Evolutionary conservation across 2,888 invertebrate genomes (phyloP).

Genomic region (Allophyes oxyacanthae): DNA sequence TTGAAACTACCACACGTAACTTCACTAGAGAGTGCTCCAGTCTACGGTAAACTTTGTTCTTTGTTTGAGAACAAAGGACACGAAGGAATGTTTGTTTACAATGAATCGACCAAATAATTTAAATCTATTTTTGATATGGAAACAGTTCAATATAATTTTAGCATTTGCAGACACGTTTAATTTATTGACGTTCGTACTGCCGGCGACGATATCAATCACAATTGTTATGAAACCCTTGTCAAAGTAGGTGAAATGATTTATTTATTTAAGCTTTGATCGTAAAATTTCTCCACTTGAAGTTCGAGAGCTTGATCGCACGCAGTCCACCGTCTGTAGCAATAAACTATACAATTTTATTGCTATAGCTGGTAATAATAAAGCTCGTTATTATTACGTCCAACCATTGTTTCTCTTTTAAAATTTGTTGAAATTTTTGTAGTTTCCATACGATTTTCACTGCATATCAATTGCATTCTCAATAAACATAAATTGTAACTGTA

Average conservation of each 20-base stretch:
- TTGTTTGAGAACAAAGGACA: constrained; percentile 63
- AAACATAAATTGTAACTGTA: constrained; percentile 22
- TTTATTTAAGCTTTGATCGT: constrained; percentile 70
- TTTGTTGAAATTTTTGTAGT: constrained; percentile 21
- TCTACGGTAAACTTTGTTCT: constrained; percentile 67
- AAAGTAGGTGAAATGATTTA: constrained; percentile 73
- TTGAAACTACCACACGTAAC: constrained; percentile 75
- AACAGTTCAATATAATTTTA: constrained; percentile 33
- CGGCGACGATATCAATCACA: constrained; percentile 53
- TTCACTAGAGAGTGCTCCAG: constrained; percentile 68
- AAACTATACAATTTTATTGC: constrained; percentile 78
- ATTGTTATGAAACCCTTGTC: constrained; percentile 59
- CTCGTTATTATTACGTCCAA: constrained; percentile 70
- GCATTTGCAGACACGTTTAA: constrained; percentile 30
- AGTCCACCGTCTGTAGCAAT: constrained; percentile 70
- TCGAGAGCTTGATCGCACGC: constrained; percentile 68
- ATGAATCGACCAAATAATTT: constrained; percentile 40
- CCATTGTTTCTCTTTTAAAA: constrained; percentile 30
- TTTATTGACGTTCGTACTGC: constrained; percentile 40
- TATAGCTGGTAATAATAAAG: constrained; percentile 68
- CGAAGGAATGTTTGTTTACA: constrained; percentile 52
- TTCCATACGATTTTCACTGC: constrained; percentile 27
- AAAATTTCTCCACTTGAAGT: constrained; percentile 74
- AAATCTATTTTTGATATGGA: constrained; percentile 39
- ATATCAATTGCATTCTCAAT: constrained; percentile 35